Evolutionary conservation across 2,113 vertebrate genomes (phyloP), one percentile per base, ranked within the genome.

Genomic region (Promerops cafer): DNA sequence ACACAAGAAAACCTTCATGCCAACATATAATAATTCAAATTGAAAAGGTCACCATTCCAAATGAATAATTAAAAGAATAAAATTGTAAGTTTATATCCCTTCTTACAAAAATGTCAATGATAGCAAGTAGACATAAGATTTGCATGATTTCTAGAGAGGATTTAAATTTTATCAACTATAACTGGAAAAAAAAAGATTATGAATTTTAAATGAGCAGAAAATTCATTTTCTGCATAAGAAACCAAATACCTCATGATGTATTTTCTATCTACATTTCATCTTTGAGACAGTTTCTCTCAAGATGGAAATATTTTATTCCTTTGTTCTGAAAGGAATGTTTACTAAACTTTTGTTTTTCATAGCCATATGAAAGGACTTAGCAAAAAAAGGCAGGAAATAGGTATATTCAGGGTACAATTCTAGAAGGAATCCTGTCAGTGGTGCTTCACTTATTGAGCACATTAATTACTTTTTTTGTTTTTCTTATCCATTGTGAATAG

Each of bases 1-100:
- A 89, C 93, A 94, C 39, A 83, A 93, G 69, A 88, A 96, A 96
- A 83, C 59, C 78, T 93, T 96, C 83, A 84, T 79, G 90, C 65
- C 52, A 28, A 83, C 42, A 60, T 97, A 83, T 45, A 97, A 96
- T 96, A 97, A 97, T 84, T 69, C 47, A 87, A 57, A 93, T 78
- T 93, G 96, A 93, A 96, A 97, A 96, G 94, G 94, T 92, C 91
- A 90, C 42, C 35, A 65, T 95, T 96, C 86, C 85, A 95, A 97
- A 94, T 87, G 87, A 96, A 83, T 83, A 94, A 71, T 81, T 93
- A 95, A 97, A 95, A 91, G 47, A 96, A 91, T 59, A 87, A 85
- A 93, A 93, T 31, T 30, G 27, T 79, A 90, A 89, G n/a, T 87
- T 89, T 82, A 82, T 47, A 86, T 30, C 2, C 59, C 90, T 85